Evolutionary conservation across 2,888 invertebrate genomes (phyloP).

Genomic region (Panopea generosa): DNA sequence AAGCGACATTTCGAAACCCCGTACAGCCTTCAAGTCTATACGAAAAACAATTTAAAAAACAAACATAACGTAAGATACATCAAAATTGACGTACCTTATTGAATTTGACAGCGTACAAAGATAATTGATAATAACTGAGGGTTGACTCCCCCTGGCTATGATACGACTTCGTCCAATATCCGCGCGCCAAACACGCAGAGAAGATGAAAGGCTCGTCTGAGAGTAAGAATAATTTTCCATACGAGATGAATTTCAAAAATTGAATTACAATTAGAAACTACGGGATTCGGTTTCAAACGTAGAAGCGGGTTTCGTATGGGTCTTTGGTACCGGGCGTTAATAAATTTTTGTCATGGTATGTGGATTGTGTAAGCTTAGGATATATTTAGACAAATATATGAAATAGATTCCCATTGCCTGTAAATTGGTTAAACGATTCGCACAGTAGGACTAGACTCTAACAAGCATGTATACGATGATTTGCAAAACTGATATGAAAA

Average conservation of each 20-base stretch:
- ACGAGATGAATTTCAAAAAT: conserved; percentile 25
- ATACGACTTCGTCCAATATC: conserved; percentile 39
- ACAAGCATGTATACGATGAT: conserved; percentile 26
- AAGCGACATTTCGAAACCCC: conserved; percentile 27
- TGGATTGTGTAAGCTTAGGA: neutral
- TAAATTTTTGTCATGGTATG: neutral
- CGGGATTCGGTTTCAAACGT: conserved; percentile 41
- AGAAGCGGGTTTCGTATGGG: neutral
- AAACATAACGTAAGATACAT: conserved; percentile 63
- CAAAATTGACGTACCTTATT: conserved; percentile 57
- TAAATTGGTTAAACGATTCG: conserved; percentile 24
- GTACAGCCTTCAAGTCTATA: conserved; percentile 45
- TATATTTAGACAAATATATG: conserved; percentile 5
- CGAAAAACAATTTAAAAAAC: conserved; percentile 44
- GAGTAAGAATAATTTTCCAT: conserved; percentile 31
- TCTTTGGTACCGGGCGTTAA: neutral
- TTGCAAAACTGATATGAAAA: conserved; percentile 33
- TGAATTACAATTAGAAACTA: conserved; percentile 38
- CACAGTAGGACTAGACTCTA: conserved; percentile 24
- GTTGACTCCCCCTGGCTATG: conserved; percentile 46
- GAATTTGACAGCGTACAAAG: conserved; percentile 53
- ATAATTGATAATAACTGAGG: conserved; percentile 50
- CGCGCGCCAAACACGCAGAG: conserved; percentile 55
- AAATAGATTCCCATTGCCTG: conserved; percentile 7
- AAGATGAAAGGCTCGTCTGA: conserved; percentile 56